Conservation (phyloP, 2,888 invertebrate genomes). For the Euphydryas editha region DNA sequence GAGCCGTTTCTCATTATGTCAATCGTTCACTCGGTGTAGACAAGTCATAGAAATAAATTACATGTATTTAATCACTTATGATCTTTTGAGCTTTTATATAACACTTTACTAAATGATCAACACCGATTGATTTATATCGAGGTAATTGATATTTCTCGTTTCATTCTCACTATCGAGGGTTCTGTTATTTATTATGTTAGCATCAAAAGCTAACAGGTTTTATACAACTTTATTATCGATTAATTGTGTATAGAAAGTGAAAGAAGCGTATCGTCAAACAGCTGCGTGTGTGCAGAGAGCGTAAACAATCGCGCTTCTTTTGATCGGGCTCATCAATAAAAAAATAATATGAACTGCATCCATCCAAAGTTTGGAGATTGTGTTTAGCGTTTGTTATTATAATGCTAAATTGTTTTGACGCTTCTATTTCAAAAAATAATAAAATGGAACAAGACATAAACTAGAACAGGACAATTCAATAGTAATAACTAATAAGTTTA, state of each 20-base stretch:
- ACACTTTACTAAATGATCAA: not conserved
- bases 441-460: no score
- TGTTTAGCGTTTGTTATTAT: not conserved
- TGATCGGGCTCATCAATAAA: slow-evolving; percentile 44
- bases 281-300: slow-evolving; percentile 25
- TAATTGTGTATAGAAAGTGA: slow-evolving; percentile 6
- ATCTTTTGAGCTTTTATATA: not conserved
- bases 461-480: no score
- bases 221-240: not conserved
- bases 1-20: slow-evolving; percentile 19
- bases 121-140: slow-evolving; percentile 7
- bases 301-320: slow-evolving; percentile 47
- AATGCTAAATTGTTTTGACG: not conserved
- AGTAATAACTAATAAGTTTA: no score
- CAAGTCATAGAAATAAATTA: slow-evolving; percentile 9
- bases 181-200: slow-evolving; percentile 9
- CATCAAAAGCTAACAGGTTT: slow-evolving; percentile 9
- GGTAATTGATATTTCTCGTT: slow-evolving; percentile 2
- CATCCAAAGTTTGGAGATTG: slow-evolving; percentile 16
- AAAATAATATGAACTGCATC: slow-evolving; percentile 44
- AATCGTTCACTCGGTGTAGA: slow-evolving; percentile 5
- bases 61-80: not conserved
- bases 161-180: slow-evolving; percentile 6
- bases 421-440: not conserved
- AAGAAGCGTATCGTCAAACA: not conserved